Evolutionary conservation across 2,888 invertebrate genomes (phyloP).

Genomic region (Pristionchus mayeri): DNA sequence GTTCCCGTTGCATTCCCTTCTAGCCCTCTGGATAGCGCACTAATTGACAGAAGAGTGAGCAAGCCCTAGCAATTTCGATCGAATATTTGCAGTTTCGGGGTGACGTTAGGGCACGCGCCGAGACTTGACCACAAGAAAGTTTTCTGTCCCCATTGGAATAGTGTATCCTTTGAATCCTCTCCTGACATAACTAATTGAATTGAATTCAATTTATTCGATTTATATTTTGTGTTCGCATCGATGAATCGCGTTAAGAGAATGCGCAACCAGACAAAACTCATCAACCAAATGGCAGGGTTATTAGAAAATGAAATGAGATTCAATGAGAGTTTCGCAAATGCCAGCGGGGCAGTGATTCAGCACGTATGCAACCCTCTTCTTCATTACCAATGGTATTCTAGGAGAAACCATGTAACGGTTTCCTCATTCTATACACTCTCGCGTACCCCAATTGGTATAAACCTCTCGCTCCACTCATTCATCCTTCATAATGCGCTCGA

Average conservation of each 20-base stretch:
- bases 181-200: too few species aligned
- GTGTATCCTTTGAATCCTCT: neutral
- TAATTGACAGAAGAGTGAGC: conserved; percentile 36
- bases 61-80: conserved; percentile 26
- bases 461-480: neutral
- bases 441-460: neutral
- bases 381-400: too few species aligned
- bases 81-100: neutral
- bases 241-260: neutral
- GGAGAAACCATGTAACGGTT: too few species aligned
- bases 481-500: neutral
- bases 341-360: conserved; percentile 21
- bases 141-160: too few species aligned
- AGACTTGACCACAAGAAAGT: neutral
- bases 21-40: neutral
- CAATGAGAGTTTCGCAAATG: conserved; percentile 32
- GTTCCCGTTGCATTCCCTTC: neutral
- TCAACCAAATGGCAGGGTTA: conserved; percentile 26
- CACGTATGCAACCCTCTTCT: neutral
- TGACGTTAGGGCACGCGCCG: neutral
- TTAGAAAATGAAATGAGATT: neutral
- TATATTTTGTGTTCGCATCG: too few species aligned
- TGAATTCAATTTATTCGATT: too few species aligned
- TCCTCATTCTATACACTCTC: too few species aligned
- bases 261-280: conserved; percentile 1